Percentiles rank a stretch among this genome's conserved stretches.
phyloP scores from a whole-genome alignment of 2,113 vertebrate species.

The Nicator chloris region DNA sequence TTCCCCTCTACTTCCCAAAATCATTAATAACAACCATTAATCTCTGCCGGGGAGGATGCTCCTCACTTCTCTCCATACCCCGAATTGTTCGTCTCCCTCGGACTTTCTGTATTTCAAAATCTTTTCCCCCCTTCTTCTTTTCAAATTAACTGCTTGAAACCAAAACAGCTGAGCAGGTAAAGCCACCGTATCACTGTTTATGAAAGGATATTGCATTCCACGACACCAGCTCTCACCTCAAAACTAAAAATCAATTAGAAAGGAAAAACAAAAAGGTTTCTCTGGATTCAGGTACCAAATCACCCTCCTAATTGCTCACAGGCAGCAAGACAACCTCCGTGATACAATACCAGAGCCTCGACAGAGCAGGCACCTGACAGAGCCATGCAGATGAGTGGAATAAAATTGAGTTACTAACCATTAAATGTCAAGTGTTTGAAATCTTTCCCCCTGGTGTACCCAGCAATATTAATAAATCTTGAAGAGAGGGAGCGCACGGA shows the following conservation, averaged over 20 bases:
- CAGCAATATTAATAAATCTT: constrained; percentile 62
- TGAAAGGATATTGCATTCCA: background rate
- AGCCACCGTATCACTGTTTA: background rate
- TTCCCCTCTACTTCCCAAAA: constrained; percentile 38
- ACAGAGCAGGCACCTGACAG: background rate
- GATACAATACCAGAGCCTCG: background rate
- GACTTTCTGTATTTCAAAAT: background rate
- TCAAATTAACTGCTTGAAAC: background rate
- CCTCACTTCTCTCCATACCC: background rate
- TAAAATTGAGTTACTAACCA: constrained; percentile 61
- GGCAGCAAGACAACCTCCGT: background rate
- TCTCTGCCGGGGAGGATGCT: background rate
- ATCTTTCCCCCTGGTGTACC: constrained; percentile 15
- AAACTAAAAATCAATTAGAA: background rate
- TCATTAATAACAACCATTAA: constrained; percentile 20
- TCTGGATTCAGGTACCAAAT: background rate
- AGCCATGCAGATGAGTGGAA: constrained; percentile 46
- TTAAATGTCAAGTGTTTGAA: constrained; percentile 57
- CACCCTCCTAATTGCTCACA: background rate
- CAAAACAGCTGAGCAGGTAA: background rate
- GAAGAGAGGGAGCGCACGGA: background rate
- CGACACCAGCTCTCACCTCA: background rate
- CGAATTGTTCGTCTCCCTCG: background rate
- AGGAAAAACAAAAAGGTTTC: background rate
- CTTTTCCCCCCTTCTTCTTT: background rate